Percentiles rank a stretch among this genome's conserved stretches.
Conservation (phyloP, 2,113 vertebrate genomes). For the Chlamydotis undulata region DNA sequence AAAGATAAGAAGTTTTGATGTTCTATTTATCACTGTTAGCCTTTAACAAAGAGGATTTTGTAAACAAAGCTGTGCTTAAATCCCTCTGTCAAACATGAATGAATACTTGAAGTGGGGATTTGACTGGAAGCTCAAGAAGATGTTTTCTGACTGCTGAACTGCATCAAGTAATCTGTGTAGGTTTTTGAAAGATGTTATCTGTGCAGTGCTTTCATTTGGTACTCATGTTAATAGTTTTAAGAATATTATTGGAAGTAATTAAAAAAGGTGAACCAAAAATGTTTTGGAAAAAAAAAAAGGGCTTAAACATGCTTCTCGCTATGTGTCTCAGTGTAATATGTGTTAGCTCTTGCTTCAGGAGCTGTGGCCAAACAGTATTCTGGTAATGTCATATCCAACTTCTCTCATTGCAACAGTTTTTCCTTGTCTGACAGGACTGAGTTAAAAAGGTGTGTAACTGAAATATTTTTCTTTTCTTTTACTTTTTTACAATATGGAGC, state of each 20-base stretch:
- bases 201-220: not conserved
- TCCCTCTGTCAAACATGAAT: not conserved
- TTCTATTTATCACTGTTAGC: not conserved
- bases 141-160: not conserved
- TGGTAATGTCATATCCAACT: not conserved
- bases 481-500: not conserved
- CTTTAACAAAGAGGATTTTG: slow-evolving; percentile 4
- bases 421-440: not conserved
- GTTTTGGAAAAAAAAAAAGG: not conserved
- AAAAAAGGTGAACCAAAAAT: not conserved
- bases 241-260: not conserved
- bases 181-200: not conserved
- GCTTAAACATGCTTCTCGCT: not conserved
- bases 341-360: not conserved
- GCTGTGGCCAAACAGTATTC: not conserved
- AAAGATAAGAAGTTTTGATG: not conserved
- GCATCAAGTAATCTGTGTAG: not conserved
- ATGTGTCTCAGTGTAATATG: not conserved
- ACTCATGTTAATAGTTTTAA: not conserved
- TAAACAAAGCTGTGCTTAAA: slow-evolving; percentile 6
- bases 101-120: not conserved
- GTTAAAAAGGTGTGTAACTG: not conserved
- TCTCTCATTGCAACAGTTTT: not conserved
- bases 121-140: not conserved
- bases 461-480: not conserved